Evolutionary conservation across 1,140 invertebrate species (phyloP).

Genomic region (Sitophilus oryzae): DNA sequence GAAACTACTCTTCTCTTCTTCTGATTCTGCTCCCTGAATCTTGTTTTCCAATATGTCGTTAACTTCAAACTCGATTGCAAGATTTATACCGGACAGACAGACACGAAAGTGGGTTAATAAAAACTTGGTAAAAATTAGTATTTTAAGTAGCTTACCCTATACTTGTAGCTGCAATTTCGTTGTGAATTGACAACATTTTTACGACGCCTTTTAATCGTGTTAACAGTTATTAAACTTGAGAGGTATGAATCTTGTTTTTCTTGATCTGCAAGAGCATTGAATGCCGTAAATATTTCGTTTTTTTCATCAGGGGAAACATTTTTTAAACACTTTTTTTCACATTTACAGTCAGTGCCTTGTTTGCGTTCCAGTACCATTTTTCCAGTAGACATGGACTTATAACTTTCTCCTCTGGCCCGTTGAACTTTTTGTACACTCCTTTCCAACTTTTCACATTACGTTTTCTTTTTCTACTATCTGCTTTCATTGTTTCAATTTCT

Average conservation of each 20-base stretch:
- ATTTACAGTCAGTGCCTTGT: conserved; percentile 15
- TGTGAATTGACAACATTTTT: conserved; percentile 9
- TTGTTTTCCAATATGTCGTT: no score
- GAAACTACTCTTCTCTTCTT: no score
- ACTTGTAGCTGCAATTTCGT: conserved; percentile 6
- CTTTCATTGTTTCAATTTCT: no score
- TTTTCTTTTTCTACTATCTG: no score
- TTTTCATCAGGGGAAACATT: conserved; percentile 9
- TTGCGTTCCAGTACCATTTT: conserved; percentile 9
- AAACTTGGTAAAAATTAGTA: no score
- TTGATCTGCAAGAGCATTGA: conserved; percentile 12
- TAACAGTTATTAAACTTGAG: conserved; percentile 13
- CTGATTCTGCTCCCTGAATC: no score
- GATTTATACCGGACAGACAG: no score
- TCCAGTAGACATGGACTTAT: conserved; percentile 11
- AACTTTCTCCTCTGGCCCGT: conserved; percentile 12
- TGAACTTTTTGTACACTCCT: no score
- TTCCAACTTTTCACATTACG: no score
- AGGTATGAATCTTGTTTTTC: conserved; percentile 17
- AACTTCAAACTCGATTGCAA: no score
- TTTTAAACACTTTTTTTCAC: conserved; percentile 10
- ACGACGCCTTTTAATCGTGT: neutral
- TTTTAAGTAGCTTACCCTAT: conserved; percentile 12
- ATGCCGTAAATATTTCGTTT: conserved; percentile 8
- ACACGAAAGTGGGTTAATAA: no score